Base-by-base conservation (phyloP, 2,113 vertebrate species). In the Malurus elegans region DNA sequence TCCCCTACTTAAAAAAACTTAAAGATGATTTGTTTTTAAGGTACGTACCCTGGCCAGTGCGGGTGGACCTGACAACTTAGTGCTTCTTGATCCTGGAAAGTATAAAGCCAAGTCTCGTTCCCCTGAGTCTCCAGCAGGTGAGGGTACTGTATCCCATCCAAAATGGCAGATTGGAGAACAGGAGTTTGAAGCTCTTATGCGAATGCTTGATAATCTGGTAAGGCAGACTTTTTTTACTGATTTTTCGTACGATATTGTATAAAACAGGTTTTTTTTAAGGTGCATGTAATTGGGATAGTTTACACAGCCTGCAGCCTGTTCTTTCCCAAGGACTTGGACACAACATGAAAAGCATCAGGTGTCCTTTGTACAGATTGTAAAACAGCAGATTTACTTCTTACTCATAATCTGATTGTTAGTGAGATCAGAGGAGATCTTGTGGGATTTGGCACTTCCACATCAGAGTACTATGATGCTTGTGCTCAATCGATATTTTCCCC, bases 201-300 rank as follows among this genome's bases (percentile, higher is more conserved):
- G 99, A 97, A 99, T 99, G 99, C 98, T 99, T 4, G 99, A 99
- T 97, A 99, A 99, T 95, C 98, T 99, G 99, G 99, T 99, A 97
- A 98, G 98, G 61, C 6, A 98, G 98, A 48, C 4, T 2, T 44
- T 79, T 26, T 16, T 75, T 21, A 87, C 18, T 79, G 6, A 14
- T 42, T 69, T 78, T 86, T 75, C 42, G 13, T 50, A 12, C 42
- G 9, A 75, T 26, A 45, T 31, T 44, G 3, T 48, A 32, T 57
- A 14, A 83, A 86, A 65, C 29, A 17, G 10, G 10, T 3, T 47
- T 15, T 36, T 64, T 79, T 9, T 19, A 71, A 95, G 17, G 76
- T 95, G 28, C 19, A 2, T 71, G 23, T 71, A 40, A 9, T n/a
- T 87, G 19, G 32, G 19, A 8, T 61, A 45, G 23, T 53, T 90